Conservation (phyloP, 1,140 invertebrate species). For the Eciton burchellii region DNA sequence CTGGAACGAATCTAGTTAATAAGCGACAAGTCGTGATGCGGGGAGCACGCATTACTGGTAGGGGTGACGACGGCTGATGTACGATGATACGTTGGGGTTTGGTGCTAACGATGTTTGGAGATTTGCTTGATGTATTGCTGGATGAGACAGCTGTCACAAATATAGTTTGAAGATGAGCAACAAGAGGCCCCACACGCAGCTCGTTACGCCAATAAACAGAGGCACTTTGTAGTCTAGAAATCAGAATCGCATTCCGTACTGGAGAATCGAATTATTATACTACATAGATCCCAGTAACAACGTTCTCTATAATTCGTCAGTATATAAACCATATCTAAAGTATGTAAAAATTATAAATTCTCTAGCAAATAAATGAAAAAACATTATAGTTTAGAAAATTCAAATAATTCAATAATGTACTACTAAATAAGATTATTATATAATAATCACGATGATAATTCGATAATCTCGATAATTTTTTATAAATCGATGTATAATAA, state of each 20-base stretch:
- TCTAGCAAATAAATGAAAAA: not conserved
- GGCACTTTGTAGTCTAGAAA: slow-evolving; percentile 89
- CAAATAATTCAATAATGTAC: not conserved
- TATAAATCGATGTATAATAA: no score
- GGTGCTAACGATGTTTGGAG: slow-evolving; percentile 83
- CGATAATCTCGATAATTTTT: not conserved
- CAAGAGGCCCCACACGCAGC: slow-evolving; percentile 90
- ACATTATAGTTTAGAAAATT: slow-evolving; percentile 2
- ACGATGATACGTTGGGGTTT: slow-evolving; percentile 84
- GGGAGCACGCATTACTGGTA: slow-evolving; percentile 85
- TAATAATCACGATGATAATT: not conserved
- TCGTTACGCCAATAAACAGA: slow-evolving; percentile 90
- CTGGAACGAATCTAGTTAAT: slow-evolving; percentile 84
- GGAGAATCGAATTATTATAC: slow-evolving; percentile 77
- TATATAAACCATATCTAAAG: slow-evolving; percentile 5
- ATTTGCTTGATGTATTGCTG: slow-evolving; percentile 79
- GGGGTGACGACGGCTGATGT: slow-evolving; percentile 83
- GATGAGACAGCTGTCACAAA: slow-evolving; percentile 87
- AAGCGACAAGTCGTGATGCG: slow-evolving; percentile 84
- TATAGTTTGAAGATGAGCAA: slow-evolving; percentile 90
- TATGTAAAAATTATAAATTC: slow-evolving; percentile 2
- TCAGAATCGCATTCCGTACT: slow-evolving; percentile 86
- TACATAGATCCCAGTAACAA: slow-evolving; percentile 71
- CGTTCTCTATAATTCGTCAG: slow-evolving; percentile 72
- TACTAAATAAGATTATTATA: not conserved